A percentile compares a stretch with the other conserved stretches of the same genome.
Evolutionary conservation across 2,797 vertebrate genomes (phyloP).

Genomic region (Sparidentex hasta): DNA sequence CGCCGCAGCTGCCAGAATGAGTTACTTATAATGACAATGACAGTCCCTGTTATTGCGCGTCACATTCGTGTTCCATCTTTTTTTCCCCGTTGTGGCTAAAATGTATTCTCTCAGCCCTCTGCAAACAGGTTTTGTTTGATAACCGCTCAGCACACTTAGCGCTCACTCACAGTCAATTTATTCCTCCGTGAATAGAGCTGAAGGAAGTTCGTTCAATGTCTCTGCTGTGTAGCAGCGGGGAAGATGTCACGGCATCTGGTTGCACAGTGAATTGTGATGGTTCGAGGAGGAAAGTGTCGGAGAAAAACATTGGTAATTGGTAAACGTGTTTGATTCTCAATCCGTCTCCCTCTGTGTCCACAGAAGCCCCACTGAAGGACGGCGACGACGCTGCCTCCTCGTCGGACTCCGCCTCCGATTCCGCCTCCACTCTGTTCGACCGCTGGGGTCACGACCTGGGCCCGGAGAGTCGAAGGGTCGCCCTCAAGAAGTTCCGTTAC

Average conservation of each 20-base stretch:
- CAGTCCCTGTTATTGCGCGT: slow-evolving; percentile 35
- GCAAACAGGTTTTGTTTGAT: slow-evolving; percentile 44
- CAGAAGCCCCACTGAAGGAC: slow-evolving; percentile 90
- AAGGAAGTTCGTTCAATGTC: slow-evolving; percentile 19
- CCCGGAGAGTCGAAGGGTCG: slow-evolving; percentile 89
- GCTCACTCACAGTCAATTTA: slow-evolving; percentile 3
- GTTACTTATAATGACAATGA: slow-evolving; percentile 55
- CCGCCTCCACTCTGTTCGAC: slow-evolving; percentile 89
- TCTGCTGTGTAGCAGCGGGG: slow-evolving; percentile 10
- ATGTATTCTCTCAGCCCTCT: slow-evolving; percentile 44
- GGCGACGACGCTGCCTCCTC: slow-evolving; percentile 82
- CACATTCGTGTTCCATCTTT: slow-evolving; percentile 20
- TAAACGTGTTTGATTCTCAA: no score
- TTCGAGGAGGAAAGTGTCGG: neutral
- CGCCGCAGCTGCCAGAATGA: slow-evolving; percentile 30
- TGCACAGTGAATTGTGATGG: neutral
- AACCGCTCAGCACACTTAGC: slow-evolving; percentile 4
- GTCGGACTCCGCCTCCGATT: slow-evolving; percentile 86
- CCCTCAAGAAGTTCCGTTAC: slow-evolving; percentile 96
- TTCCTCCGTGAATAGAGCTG: slow-evolving; percentile 17
- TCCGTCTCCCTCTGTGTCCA: slow-evolving; percentile 9
- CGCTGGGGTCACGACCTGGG: slow-evolving; percentile 96
- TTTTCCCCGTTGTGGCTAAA: slow-evolving; percentile 14
- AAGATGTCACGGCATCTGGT: neutral
- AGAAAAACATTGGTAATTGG: neutral